These are phyloP conservation scores for Euzetes globulus DNA, from an alignment of 2,888 invertebrate genomes.

Conservation along the genomic window DNA sequence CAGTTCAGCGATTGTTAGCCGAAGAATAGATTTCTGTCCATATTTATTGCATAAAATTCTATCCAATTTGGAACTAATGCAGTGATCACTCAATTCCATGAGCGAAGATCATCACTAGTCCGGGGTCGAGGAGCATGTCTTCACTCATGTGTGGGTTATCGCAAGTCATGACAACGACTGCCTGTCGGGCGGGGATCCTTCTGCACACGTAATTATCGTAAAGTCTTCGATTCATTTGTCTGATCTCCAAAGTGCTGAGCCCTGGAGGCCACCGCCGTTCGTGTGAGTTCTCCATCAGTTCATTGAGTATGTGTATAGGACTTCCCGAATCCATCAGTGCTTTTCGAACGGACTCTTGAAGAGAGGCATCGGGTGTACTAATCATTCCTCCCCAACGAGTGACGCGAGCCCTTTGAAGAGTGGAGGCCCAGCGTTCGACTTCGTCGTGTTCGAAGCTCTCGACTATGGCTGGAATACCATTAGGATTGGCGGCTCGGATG, in stretches of 20 bases:
- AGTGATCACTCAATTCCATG: conserved; percentile 65
- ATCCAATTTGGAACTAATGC: background rate
- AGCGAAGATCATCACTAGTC: conserved; percentile 96
- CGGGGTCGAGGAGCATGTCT: conserved; percentile 92
- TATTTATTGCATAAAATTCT: background rate
- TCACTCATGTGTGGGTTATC: conserved; percentile 92
- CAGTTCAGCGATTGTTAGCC: too few species aligned
- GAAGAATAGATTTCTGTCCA: too few species aligned
- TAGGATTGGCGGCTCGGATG: conserved; percentile 81
- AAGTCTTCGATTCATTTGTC: conserved; percentile 83
- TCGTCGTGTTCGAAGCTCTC: conserved; percentile 93
- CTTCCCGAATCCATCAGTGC: conserved; percentile 88
- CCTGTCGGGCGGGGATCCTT: conserved; percentile 73
- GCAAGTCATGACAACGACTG: conserved; percentile 84
- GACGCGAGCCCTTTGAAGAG: conserved; percentile 73
- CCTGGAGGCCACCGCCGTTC: conserved; percentile 92
- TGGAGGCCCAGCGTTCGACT: conserved; percentile 72
- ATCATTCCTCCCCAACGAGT: conserved; percentile 98
- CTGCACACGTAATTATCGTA: conserved; percentile 93
- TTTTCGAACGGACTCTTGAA: conserved; percentile 86
- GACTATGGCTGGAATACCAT: conserved; percentile 73
- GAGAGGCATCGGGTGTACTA: conserved; percentile 87
- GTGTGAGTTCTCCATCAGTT: conserved; percentile 94
- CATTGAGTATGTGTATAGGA: conserved; percentile 83
- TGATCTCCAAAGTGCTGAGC: conserved; percentile 76